These are phyloP conservation scores for Takifugu bimaculatus DNA, from an alignment of 2,113 vertebrate genomes.

Conservation along the genomic window DNA sequence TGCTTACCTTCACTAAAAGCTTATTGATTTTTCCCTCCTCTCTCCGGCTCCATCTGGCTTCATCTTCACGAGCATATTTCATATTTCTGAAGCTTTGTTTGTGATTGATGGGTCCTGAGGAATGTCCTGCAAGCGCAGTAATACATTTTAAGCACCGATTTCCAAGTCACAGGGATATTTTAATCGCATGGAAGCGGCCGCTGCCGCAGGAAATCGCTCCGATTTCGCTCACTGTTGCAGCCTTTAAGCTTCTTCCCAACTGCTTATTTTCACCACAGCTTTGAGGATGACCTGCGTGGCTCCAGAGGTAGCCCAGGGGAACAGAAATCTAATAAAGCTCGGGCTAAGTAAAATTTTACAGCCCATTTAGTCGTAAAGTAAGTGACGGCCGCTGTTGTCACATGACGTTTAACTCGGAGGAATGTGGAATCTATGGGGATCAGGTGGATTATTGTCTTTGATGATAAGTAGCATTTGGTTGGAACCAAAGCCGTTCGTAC, in stretches of 20 bases:
- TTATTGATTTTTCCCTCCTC: constrained; percentile 46
- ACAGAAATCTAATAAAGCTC: not conserved
- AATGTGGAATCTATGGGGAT: constrained; percentile 63
- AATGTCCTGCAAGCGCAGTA: constrained; percentile 21
- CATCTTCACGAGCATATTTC: not conserved
- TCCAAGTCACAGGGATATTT: constrained; percentile 39
- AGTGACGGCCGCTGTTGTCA: constrained; percentile 44
- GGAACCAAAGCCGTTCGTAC: constrained; percentile 37
- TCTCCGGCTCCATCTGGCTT: not conserved
- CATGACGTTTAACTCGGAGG: constrained; percentile 52
- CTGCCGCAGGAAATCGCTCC: constrained; percentile 24
- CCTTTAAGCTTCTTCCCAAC: constrained; percentile 13
- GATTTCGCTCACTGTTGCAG: constrained; percentile 20
- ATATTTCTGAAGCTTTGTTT: not conserved
- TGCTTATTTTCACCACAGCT: constrained; percentile 6
- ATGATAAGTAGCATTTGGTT: constrained; percentile 50
- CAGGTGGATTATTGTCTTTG: constrained; percentile 66
- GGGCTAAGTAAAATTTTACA: constrained; percentile 2
- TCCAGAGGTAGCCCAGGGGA: not conserved
- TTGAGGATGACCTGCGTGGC: constrained; percentile 9
- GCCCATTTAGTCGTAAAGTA: constrained; percentile 13
- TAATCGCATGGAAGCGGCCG: constrained; percentile 27
- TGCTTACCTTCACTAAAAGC: constrained; percentile 33
- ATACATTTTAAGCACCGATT: constrained; percentile 40
- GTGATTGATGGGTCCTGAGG: constrained; percentile 10